Conservation (phyloP, 2,797 vertebrate species). For the Nannoperca australis region DNA sequence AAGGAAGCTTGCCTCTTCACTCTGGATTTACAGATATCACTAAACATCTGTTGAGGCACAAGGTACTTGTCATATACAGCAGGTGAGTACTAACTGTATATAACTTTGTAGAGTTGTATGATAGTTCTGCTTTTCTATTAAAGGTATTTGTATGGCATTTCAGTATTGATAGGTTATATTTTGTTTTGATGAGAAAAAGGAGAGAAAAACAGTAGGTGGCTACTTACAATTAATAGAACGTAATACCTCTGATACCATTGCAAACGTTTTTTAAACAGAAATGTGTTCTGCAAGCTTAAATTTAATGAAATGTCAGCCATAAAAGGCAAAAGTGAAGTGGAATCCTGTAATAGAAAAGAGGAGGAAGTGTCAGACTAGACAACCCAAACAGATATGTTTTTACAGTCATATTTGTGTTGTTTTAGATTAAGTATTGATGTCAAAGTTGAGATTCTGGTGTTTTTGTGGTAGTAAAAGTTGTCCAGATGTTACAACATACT, state of each 20-base stretch:
- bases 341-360: background rate
- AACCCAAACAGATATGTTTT: constrained; percentile 1
- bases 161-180: background rate
- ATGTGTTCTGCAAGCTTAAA: background rate
- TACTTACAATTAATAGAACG: too few species aligned
- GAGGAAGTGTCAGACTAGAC: constrained; percentile 5
- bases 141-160: background rate
- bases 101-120: background rate
- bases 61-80: constrained; percentile 17
- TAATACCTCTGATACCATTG: background rate
- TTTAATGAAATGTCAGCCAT: background rate
- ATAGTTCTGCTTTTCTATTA: background rate
- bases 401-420: background rate
- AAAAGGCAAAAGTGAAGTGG: constrained; percentile 10
- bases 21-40: constrained; percentile 51
- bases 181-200: background rate
- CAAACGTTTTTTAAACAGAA: background rate
- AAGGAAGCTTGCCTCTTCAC: background rate
- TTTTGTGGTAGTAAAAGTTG: background rate
- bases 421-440: constrained; percentile 6
- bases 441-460: constrained; percentile 5
- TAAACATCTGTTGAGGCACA: constrained; percentile 13
- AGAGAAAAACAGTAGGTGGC: too few species aligned
- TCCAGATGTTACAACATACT: constrained; percentile 27
- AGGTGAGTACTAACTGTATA: constrained; percentile 62